Base-by-base conservation (phyloP, 2,113 vertebrate species). In the Gracilinanus agilis region DNA sequence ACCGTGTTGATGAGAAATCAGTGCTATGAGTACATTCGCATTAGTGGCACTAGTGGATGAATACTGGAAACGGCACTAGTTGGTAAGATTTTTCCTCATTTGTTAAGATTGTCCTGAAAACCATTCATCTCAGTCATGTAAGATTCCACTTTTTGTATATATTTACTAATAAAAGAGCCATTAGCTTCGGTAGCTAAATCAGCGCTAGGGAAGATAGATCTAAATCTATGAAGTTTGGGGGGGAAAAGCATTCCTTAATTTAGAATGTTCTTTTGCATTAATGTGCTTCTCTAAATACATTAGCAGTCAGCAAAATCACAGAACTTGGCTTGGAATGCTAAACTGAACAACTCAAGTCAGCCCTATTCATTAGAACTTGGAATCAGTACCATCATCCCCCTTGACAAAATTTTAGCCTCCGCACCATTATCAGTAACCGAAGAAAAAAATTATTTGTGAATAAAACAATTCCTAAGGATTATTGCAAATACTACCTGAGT, bases 271-370 rank as follows among this genome's bases (percentile, higher is more conserved):
- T 90, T 90, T 67, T 40, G 83, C 44, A 94, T 93, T 97, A 95
- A 91, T 44, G 54, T 25, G 89, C 7, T 53, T 96, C 91, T 91
- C 90, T 56, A 34, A 91, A 95, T 83, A 91, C 34, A 95, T 93
- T 95, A 95, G 95, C 96, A 93, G 91, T 96, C 93, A 95, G 92
- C 56, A 93, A 54, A 23, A 25, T 93, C 88, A 94, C 29, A 96
- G 94, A 96, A 53, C 93, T 29, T 90, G 91, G 88, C 53, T 97
- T 75, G 67, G 83, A 90, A 92, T 90, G 55, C 9, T 89, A 61
- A 94, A 88, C 75, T 94, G 90, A 93, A n/a, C 89, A 94, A 92
- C 54, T 83, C 88, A 89, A 95, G 5, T 55, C 53, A 95, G 92
- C 29, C 24, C 93, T 21, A 95, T n/a, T 89, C 90, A 93, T 83